Conservation (phyloP, 1,140 invertebrate species). For the Conus betulinus region DNA sequence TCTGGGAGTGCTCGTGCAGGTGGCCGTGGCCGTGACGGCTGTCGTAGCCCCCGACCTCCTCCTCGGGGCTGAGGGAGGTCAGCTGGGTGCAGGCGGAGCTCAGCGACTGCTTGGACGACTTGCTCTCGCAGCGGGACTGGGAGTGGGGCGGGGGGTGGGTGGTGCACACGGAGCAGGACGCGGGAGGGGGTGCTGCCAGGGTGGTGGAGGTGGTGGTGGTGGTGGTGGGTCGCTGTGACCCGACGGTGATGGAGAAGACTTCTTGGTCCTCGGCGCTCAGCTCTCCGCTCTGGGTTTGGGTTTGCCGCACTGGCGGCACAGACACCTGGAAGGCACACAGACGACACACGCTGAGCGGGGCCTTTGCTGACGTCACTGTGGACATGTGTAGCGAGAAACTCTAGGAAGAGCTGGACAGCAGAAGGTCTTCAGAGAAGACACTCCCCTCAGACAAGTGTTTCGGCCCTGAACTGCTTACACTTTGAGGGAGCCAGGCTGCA, state of each 20-base stretch:
- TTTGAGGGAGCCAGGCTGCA: too few species aligned
- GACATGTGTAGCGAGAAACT: too few species aligned
- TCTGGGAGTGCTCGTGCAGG: not conserved
- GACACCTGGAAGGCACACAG: constrained; percentile 18
- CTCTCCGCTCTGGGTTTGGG: constrained; percentile 40
- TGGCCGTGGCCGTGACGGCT: constrained; percentile 25
- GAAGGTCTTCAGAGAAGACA: too few species aligned
- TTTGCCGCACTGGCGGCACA: constrained; percentile 40
- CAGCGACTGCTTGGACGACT: constrained; percentile 49
- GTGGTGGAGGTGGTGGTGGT: not conserved
- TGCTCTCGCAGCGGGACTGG: constrained; percentile 44
- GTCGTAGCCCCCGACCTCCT: constrained; percentile 38
- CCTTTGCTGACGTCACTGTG: too few species aligned
- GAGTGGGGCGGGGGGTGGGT: constrained; percentile 24
- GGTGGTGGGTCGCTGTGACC: constrained; percentile 7
- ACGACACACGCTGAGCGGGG: too few species aligned
- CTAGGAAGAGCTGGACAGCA: too few species aligned
- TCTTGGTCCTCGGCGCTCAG: constrained; percentile 65
- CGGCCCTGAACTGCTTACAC: too few species aligned
- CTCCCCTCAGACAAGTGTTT: too few species aligned
- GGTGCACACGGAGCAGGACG: constrained; percentile 6
- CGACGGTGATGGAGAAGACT: constrained; percentile 62
- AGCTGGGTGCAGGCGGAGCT: constrained; percentile 50
- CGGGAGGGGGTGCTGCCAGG: not conserved
- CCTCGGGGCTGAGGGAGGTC: constrained; percentile 46